A percentile compares a stretch with the other conserved stretches of the same genome.
phyloP scores from a whole-genome alignment of 2,888 invertebrate species.

The Lamellibrachia satsuma region DNA sequence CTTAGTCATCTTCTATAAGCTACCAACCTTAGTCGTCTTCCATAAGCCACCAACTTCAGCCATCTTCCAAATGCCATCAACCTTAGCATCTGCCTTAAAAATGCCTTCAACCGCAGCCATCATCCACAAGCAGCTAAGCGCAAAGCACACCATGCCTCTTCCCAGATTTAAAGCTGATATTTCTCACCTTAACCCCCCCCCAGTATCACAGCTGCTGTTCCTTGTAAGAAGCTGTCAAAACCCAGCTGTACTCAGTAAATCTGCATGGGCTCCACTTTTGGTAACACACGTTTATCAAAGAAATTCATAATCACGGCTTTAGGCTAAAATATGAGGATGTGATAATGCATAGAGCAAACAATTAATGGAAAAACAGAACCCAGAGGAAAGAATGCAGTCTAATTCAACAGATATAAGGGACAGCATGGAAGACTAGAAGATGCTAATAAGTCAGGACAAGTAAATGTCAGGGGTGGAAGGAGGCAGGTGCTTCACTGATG shows the following conservation, averaged over 20 bases:
- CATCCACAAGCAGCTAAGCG: not conserved
- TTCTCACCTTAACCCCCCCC: too few species aligned
- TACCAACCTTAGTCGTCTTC: too few species aligned
- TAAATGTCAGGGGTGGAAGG: not conserved
- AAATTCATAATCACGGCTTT: not conserved
- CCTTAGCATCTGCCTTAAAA: not conserved
- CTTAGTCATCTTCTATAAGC: too few species aligned
- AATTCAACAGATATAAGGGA: not conserved
- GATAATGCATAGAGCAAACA: not conserved
- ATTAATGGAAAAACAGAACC: not conserved
- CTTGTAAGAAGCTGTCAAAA: not conserved
- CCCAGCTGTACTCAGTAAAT: not conserved
- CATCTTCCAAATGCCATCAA: not conserved
- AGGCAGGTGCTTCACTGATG: not conserved
- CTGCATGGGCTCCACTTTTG: not conserved
- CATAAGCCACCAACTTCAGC: not conserved
- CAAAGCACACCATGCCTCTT: not conserved
- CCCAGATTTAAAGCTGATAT: not conserved
- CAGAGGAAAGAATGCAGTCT: too few species aligned
- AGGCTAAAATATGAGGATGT: not conserved
- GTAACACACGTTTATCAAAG: not conserved
- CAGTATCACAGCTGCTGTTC: not conserved
- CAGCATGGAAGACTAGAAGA: not conserved
- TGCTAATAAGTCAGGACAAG: not conserved
- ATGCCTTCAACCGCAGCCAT: not conserved